A percentile compares a stretch with the other conserved stretches of the same genome.
Evolutionary conservation across 2,797 vertebrate genomes (phyloP).

Genomic region (Cheracebus regulus): DNA sequence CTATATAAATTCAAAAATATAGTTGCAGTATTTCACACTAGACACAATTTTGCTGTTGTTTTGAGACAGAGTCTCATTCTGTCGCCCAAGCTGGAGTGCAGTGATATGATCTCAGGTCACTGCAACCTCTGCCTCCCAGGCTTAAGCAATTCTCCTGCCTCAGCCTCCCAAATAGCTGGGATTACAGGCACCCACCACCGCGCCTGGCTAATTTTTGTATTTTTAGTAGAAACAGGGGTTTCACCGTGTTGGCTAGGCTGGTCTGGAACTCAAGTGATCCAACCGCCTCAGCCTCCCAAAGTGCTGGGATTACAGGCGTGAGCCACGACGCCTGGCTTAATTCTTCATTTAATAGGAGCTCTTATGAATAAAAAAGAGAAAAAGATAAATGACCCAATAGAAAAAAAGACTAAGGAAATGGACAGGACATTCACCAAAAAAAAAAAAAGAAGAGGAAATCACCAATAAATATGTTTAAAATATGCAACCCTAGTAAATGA

Average conservation of each 20-base stretch:
- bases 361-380: background rate
- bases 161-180: too few species aligned
- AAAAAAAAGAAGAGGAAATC: background rate
- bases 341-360: background rate
- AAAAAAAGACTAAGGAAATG: background rate
- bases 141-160: too few species aligned
- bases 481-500: background rate
- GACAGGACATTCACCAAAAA: background rate
- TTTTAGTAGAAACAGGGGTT: too few species aligned
- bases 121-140: too few species aligned
- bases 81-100: too few species aligned
- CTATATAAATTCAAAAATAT: background rate
- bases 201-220: too few species aligned
- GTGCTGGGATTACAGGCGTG: background rate
- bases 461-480: background rate
- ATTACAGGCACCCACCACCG: too few species aligned
- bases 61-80: too few species aligned
- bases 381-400: background rate
- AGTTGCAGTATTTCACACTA: background rate
- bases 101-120: too few species aligned
- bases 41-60: background rate
- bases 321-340: background rate
- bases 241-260: too few species aligned
- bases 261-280: background rate
- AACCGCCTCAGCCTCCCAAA: background rate